phyloP scores from a whole-genome alignment of 1,140 invertebrate genomes.

The Drosophila jambulina region DNA sequence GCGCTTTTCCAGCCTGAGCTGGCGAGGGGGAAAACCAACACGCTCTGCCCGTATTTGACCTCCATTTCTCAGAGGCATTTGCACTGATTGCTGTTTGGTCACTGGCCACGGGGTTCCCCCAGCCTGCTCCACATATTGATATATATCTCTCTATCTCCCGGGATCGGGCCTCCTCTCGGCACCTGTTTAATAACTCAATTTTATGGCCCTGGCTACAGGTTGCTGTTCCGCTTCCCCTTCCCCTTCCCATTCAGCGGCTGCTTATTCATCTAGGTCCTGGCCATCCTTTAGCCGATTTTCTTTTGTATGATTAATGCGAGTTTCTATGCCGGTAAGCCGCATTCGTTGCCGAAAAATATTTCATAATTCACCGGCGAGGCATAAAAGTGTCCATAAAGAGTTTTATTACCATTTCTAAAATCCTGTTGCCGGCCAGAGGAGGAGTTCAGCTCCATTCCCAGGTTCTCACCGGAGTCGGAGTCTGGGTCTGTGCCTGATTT shows the following conservation, averaged over 20 bases:
- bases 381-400: slow-evolving; percentile 73
- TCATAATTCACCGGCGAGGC: slow-evolving; percentile 69
- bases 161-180: slow-evolving; percentile 25
- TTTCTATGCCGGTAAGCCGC: slow-evolving; percentile 38
- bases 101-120: slow-evolving; percentile 37
- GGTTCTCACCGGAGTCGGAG: slow-evolving; percentile 1
- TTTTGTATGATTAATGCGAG: slow-evolving; percentile 64
- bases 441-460: slow-evolving; percentile 17
- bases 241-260: slow-evolving; percentile 23
- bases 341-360: slow-evolving; percentile 64
- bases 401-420: slow-evolving; percentile 74
- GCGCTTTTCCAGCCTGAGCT: slow-evolving; percentile 28
- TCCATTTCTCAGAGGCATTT: slow-evolving; percentile 56
- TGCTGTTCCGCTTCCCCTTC: slow-evolving; percentile 12
- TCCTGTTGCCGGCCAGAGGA: slow-evolving; percentile 17
- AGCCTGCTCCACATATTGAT: slow-evolving; percentile 12
- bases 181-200: slow-evolving; percentile 80
- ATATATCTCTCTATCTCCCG: slow-evolving; percentile 5
- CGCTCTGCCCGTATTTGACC: slow-evolving; percentile 53
- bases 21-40: slow-evolving; percentile 21
- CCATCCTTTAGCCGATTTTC: slow-evolving; percentile 59
- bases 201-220: slow-evolving; percentile 64
- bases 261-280: slow-evolving; percentile 60
- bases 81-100: slow-evolving; percentile 63
- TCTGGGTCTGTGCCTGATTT: slow-evolving; percentile 51